Base-by-base conservation (phyloP, 2,888 invertebrate species). In the Abscondita cerata region DNA sequence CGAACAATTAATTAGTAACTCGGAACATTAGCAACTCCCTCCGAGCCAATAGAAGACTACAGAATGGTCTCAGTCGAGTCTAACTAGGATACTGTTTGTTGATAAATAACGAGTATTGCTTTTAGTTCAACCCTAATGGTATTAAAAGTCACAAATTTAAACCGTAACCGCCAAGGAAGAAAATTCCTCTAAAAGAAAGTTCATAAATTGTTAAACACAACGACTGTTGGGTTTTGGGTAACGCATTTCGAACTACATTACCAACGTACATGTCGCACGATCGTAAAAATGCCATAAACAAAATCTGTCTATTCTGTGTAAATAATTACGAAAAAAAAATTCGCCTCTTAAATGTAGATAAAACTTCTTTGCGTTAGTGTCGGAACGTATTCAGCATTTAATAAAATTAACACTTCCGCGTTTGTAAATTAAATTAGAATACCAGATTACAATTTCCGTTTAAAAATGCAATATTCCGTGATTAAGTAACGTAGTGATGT, bases 1-100 rank as follows among this genome's bases (percentile, higher is more conserved):
- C 70, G 67, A 71, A 75, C 75, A 75, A 76, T 75, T 75, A 76
- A 76, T 76, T 75, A 75, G 72, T 63, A 72, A 74, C 70, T 75
- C 70, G 56, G 72, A 72, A 67, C 72, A 68, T 70, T 69, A 64
- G 60, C 36, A 51, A 67, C 68, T 66, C 68, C 68, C 67, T 61
- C 62, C 64, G 65, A 66, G 62, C 68, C 70, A 68, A 64, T 66
- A 65, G 70, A 66, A 68, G 68, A 62, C 67, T 66, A 69, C 68
- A 51, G 34, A 60, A 64, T 48, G 57, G 62, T 58, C 58, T 58
- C 52, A 51, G 62, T 59, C 38, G 58, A 54, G 36, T 54, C 51
- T 6, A 59, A 62, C 50, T 62, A 55, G 62, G 58, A 34, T 55
- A 64, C 15, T 60, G 56, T 57, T 59, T 60, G 64, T 57, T 60